Evolutionary conservation across 2,797 vertebrate species (phyloP).

Genomic region (Microctenopoma lineatum): DNA sequence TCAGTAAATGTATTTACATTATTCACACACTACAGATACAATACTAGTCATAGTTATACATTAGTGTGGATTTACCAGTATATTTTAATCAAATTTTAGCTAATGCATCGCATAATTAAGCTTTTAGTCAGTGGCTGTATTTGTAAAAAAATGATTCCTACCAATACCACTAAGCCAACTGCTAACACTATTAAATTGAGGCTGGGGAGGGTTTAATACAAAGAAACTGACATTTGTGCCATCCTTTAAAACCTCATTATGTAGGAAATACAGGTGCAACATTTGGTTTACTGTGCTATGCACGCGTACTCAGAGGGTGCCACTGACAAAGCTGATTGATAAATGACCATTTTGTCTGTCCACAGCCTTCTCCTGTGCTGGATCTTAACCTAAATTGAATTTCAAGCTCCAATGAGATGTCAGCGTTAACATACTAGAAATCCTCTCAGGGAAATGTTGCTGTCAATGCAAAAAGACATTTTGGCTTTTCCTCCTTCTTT

Average conservation of each 20-base stretch:
- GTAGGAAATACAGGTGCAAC: conserved; percentile 17
- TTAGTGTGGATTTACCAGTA: neutral
- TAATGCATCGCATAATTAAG: neutral
- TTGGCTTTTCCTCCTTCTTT: conserved; percentile 48
- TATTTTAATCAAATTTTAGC: no score
- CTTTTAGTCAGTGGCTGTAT: neutral
- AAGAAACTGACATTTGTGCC: neutral
- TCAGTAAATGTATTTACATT: neutral
- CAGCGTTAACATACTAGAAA: conserved; percentile 67
- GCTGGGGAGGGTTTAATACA: neutral
- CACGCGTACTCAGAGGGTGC: conserved; percentile 55
- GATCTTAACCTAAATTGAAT: conserved; percentile 77
- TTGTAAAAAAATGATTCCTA: conserved; percentile 13
- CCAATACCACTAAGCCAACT: neutral
- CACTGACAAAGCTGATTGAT: conserved; percentile 76
- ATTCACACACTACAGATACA: neutral
- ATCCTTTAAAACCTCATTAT: conserved; percentile 40
- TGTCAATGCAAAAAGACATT: conserved; percentile 71
- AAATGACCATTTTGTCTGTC: conserved; percentile 70
- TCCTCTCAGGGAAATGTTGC: conserved; percentile 67
- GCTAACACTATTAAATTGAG: neutral
- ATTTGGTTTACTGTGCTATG: conserved; percentile 52
- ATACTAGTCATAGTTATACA: neutral
- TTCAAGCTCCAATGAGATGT: conserved; percentile 77
- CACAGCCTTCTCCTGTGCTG: conserved; percentile 64